Evolutionary conservation across 2,797 vertebrate genomes (phyloP).

Genomic region (Coranthus polyacanthus): DNA sequence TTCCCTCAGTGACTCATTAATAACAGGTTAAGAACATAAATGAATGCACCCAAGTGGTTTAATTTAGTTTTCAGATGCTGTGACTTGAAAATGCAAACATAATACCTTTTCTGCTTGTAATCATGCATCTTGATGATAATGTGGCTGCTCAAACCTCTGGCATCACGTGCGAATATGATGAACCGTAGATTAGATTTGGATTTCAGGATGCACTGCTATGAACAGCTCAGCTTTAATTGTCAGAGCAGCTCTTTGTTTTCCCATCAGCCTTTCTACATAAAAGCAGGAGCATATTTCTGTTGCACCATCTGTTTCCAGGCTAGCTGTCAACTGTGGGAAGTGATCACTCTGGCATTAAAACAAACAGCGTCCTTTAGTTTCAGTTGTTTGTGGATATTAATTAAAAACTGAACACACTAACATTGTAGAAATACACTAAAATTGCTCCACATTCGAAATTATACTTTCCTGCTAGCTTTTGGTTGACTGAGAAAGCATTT

Average conservation of each 20-base stretch:
- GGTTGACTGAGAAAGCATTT: not conserved
- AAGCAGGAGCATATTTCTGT: constrained; percentile 69
- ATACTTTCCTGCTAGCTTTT: not conserved
- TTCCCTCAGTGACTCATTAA: constrained; percentile 91
- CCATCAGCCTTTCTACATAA: constrained; percentile 59
- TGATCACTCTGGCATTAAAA: constrained; percentile 65
- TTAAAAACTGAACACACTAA: constrained; percentile 38
- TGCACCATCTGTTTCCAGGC: constrained; percentile 80
- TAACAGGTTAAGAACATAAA: constrained; percentile 90
- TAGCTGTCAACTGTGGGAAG: constrained; percentile 71
- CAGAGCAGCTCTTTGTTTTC: constrained; percentile 70
- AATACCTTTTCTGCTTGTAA: constrained; percentile 56
- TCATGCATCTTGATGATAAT: constrained; percentile 55
- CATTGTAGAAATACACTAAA: constrained; percentile 14
- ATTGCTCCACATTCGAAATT: not conserved
- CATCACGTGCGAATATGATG: constrained; percentile 52
- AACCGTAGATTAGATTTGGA: constrained; percentile 37
- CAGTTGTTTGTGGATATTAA: constrained; percentile 36
- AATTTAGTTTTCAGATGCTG: constrained; percentile 65
- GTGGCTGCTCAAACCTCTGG: constrained; percentile 56
- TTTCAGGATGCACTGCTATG: constrained; percentile 37
- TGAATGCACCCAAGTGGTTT: constrained; percentile 83
- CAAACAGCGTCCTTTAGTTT: constrained; percentile 52
- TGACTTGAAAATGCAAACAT: constrained; percentile 65
- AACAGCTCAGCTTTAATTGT: constrained; percentile 66